Percentiles rank a stretch among this genome's conserved stretches.
phyloP scores from a whole-genome alignment of 92 coral and sea anemone genomes.

The Siderastrea radians region DNA sequence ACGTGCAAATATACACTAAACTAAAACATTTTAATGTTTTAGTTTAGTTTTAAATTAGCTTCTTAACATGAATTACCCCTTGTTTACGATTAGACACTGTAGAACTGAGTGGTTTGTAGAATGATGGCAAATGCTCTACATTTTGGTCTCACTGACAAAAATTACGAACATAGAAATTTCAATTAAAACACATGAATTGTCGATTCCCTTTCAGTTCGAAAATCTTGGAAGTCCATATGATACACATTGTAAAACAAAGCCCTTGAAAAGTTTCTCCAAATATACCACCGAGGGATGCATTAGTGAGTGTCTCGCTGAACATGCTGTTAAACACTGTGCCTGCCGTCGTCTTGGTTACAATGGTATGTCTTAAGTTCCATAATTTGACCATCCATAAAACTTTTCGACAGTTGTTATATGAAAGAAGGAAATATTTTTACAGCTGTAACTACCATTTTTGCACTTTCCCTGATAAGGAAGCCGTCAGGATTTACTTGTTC shows the following conservation, averaged over 20 bases:
- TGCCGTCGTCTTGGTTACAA: conserved; percentile 2
- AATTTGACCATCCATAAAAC: neutral
- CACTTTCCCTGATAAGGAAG: neutral
- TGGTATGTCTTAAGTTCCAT: neutral
- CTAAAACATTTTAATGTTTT: neutral
- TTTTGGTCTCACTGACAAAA: neutral
- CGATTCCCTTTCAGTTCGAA: neutral
- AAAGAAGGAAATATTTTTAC: neutral
- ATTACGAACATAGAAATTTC: neutral
- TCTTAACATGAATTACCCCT: too few relatives aligned
- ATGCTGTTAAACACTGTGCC: neutral
- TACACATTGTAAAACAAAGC: neutral
- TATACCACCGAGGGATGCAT: conserved; percentile 28
- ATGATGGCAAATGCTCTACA: neutral
- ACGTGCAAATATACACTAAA: neutral
- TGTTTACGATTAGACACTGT: too few relatives aligned
- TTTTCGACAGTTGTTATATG: neutral
- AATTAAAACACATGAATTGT: neutral
- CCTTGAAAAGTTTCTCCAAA: neutral
- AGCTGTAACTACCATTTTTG: neutral
- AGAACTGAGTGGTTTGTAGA: neutral
- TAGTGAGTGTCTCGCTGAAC: conserved; percentile 23
- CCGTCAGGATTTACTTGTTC: too few relatives aligned
- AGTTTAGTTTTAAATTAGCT: too few relatives aligned
- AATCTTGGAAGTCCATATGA: conserved; percentile 27